These are phyloP conservation scores for Nymphalis polychloros DNA, from an alignment of 2,888 invertebrate species.

Conservation along the genomic window DNA sequence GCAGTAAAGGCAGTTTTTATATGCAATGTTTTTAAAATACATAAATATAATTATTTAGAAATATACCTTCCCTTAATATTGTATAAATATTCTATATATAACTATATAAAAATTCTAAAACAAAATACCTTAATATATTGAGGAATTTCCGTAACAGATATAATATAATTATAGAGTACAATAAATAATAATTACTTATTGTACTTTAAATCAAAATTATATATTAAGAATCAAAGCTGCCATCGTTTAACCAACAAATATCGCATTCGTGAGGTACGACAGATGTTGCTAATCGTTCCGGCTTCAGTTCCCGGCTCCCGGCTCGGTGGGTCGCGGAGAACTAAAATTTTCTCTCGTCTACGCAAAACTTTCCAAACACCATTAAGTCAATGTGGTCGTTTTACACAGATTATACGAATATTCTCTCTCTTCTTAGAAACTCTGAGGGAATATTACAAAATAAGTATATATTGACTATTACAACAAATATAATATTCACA, in stretches of 20 bases:
- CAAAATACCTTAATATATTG: too few species aligned
- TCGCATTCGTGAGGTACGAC: constrained; percentile 72
- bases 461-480: neutral
- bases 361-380: constrained; percentile 74
- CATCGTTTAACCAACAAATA: constrained; percentile 36
- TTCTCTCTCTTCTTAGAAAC: constrained; percentile 46
- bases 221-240: neutral
- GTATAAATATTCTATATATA: too few species aligned
- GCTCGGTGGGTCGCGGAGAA: constrained; percentile 56
- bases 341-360: constrained; percentile 72
- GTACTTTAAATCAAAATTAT: neutral
- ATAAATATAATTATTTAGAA: too few species aligned
- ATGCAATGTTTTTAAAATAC: too few species aligned
- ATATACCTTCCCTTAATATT: too few species aligned
- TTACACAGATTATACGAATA: constrained; percentile 74
- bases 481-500: too few species aligned
- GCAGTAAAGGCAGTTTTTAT: too few species aligned
- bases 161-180: too few species aligned
- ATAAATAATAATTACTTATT: neutral
- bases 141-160: neutral
- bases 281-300: constrained; percentile 75
- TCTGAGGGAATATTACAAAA: neutral
- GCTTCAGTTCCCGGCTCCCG: constrained; percentile 34
- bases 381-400: constrained; percentile 77
- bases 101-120: too few species aligned